Evolutionary conservation across 2,797 vertebrate genomes (phyloP), one percentile per base, ranked within the genome.

Genomic region (Sebastes matsubarae): DNA sequence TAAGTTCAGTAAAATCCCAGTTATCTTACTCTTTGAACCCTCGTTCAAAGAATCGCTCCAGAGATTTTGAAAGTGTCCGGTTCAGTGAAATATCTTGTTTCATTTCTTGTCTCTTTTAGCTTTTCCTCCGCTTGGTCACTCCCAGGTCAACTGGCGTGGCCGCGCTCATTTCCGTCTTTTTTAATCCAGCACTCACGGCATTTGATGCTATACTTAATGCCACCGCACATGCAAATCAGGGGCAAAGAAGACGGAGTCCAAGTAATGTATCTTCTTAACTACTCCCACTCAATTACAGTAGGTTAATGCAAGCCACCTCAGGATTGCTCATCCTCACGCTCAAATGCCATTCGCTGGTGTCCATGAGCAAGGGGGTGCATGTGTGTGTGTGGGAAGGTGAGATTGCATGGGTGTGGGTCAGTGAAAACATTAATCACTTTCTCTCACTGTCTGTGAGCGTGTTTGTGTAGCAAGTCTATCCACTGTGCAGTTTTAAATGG

Each of bases 201-300:
- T 89, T 70, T 72, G 34, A 78, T 64, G 75, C 85, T 86, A 75
- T 72, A 74, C 80, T 83, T 87, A 84, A 85, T 81, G 72, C 78
- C 67, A 38, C 69, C 70, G 9, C 65, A 57, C 76, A 88, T 90
- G 87, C 79, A 87, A 80, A 86, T 90, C 52, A 67, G 75, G 83
- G 77, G 72, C 77, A 88, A 76, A 46, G 89, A 83, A 72, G 86
- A 87, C 84, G 52, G 60, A 84, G 69, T 75, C 75, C 70, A 61
- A 88, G 82, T 91, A 93, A 94, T 85, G 93, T 89, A 95, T 92
- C 92, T 88, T 85, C 87, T 91, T 93, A 92, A 92, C 84, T 85
- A 88, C 90, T 91, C 90, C 90, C 82, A 91, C 91, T 93, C 90
- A 92, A 89, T 94, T 94, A 95, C 83, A 88, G 78, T 64, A 90